These are phyloP conservation scores for Hololepta plana DNA, from an alignment of 2,888 invertebrate species.

Conservation along the genomic window DNA sequence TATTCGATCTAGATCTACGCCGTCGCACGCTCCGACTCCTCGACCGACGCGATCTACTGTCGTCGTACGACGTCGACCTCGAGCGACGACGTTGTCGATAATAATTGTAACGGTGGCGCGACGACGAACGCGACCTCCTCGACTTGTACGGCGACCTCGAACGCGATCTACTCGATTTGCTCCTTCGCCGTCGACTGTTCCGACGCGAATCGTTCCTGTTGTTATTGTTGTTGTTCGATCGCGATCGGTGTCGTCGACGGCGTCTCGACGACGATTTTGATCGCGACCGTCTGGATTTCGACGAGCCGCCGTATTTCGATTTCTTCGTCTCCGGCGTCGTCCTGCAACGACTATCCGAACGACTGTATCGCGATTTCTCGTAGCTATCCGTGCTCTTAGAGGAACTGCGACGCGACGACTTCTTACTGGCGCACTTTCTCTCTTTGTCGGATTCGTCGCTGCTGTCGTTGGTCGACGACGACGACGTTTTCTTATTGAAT, in stretches of 20 bases:
- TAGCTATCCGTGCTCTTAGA: too few species aligned
- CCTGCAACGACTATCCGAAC: too few species aligned
- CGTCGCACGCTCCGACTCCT: constrained; percentile 10
- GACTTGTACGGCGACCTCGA: constrained; percentile 10
- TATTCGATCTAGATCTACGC: constrained; percentile 14
- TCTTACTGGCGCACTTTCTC: constrained; percentile 7
- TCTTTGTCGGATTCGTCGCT: constrained; percentile 9
- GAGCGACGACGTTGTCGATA: constrained; percentile 11
- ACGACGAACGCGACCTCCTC: too few species aligned
- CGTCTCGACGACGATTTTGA: constrained; percentile 11
- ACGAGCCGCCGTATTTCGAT: too few species aligned
- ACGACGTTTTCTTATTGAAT: too few species aligned
- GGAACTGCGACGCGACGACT: constrained; percentile 9
- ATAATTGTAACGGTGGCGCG: too few species aligned
- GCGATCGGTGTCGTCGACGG: too few species aligned
- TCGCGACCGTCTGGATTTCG: constrained; percentile 7
- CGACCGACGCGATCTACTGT: constrained; percentile 11
- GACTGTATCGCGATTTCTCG: too few species aligned
- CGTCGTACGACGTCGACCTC: constrained; percentile 10
- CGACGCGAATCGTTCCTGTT: neutral
- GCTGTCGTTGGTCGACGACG: constrained; percentile 6
- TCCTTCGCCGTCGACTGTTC: too few species aligned
- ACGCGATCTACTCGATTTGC: constrained; percentile 10
- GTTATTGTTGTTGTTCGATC: neutral
- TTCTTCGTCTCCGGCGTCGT: constrained; percentile 5